Conservation (phyloP, 92 coral and sea anemone genomes). For the Epizoanthus stellaris region DNA sequence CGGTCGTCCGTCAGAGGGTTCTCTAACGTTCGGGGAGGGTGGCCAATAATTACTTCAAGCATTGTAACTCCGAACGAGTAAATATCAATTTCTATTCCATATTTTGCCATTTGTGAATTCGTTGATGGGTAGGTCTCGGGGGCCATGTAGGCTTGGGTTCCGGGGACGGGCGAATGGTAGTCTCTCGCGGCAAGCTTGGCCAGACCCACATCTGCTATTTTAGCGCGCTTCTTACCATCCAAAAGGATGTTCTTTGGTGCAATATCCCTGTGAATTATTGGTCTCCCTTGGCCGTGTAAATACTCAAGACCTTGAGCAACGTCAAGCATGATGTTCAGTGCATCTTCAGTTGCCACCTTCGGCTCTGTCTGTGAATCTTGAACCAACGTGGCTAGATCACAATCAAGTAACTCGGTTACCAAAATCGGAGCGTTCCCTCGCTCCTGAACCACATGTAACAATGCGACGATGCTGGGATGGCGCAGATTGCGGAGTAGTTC, state of each 20-base stretch:
- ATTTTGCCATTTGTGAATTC: conserved; percentile 9
- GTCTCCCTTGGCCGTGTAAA: conserved; percentile 52
- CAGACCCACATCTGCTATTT: conserved; percentile 66
- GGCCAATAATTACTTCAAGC: conserved; percentile 59
- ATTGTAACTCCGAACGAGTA: conserved; percentile 70
- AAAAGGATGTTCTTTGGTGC: conserved; percentile 67
- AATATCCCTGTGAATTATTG: conserved; percentile 67
- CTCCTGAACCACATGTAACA: conserved; percentile 43
- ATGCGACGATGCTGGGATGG: conserved; percentile 56
- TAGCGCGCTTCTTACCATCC: conserved; percentile 50
- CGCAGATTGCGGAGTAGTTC: conserved; percentile 48
- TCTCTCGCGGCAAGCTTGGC: conserved; percentile 42
- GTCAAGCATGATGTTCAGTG: conserved; percentile 54
- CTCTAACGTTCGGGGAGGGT: conserved; percentile 29
- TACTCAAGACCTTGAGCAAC: conserved; percentile 66
- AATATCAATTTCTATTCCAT: conserved; percentile 68
- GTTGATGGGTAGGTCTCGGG: conserved; percentile 51
- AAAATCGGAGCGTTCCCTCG: conserved; percentile 55
- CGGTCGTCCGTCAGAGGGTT: conserved; percentile 59
- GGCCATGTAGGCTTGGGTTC: conserved; percentile 71
- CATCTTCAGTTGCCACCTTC: conserved; percentile 54
- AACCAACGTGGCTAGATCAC: conserved; percentile 53
- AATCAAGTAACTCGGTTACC: conserved; percentile 66
- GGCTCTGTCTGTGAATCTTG: conserved; percentile 32
- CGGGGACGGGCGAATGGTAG: conserved; percentile 64